Evolutionary conservation across 2,113 vertebrate species (phyloP).

Genomic region (Crocuta crocuta): DNA sequence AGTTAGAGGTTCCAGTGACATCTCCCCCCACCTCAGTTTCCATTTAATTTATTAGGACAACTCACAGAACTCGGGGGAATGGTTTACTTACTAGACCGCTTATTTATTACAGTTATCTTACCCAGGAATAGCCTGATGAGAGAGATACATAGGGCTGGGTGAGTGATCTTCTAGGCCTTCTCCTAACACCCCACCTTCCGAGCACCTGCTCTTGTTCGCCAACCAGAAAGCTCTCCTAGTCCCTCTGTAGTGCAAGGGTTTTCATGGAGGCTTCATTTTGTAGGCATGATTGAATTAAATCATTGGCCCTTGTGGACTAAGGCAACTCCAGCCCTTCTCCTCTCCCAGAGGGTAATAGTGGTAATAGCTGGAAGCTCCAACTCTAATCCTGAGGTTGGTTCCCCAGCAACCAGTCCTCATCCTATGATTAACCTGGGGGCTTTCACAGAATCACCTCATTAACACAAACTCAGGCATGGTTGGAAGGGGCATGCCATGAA

Average conservation of each 20-base stretch:
- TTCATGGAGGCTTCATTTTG: not conserved
- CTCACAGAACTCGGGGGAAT: not conserved
- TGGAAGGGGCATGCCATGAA: not conserved
- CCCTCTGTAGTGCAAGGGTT: not conserved
- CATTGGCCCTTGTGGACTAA: not conserved
- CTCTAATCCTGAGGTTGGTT: not conserved
- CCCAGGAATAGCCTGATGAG: not conserved
- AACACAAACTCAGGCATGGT: not conserved
- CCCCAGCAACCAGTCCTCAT: not conserved
- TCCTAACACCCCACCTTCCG: no score
- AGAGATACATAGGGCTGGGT: fast-evolving
- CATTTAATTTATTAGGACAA: not conserved
- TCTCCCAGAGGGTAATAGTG: not conserved
- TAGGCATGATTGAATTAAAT: not conserved
- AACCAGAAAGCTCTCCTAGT: fast-evolving
- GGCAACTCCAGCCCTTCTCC: not conserved
- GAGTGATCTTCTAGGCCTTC: fast-evolving
- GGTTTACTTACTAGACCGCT: no score
- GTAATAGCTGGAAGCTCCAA: not conserved
- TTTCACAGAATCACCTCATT: not conserved
- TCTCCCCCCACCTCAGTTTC: no score
- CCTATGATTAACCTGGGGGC: not conserved
- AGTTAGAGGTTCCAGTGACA: not conserved
- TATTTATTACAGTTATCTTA: no score
- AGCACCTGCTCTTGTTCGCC: not conserved